A percentile compares a stretch with the other conserved stretches of the same genome.
These are phyloP conservation scores for Gallinago solitaria DNA, from an alignment of 2,797 vertebrate species.

Conservation along the genomic window DNA sequence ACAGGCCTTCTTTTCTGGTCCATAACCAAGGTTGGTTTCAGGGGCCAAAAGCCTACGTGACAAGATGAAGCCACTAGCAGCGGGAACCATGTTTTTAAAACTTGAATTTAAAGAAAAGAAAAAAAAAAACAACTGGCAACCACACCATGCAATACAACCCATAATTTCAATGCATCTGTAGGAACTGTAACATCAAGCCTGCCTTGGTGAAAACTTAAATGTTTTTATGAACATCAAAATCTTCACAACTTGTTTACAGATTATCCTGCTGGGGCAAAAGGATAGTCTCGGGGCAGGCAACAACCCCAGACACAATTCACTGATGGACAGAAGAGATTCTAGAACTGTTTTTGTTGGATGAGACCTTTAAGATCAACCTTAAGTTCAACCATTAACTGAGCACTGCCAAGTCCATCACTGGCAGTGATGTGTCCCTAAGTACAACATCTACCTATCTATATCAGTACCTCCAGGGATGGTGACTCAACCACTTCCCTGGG, in stretches of 20 bases:
- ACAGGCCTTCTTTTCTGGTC: not conserved
- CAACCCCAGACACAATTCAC: not conserved
- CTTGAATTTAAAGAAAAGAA: not conserved
- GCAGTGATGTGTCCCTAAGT: not conserved
- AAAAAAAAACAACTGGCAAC: not conserved
- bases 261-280: fast-evolving
- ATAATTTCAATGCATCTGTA: not conserved
- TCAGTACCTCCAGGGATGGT: not conserved
- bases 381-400: not conserved
- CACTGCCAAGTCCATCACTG: not conserved
- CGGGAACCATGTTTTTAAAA: not conserved
- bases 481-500: not conserved
- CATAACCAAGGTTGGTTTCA: not conserved
- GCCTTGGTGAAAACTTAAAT: not conserved
- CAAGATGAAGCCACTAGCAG: not conserved
- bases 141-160: not conserved
- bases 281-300: not conserved
- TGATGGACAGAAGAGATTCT: not conserved
- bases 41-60: not conserved
- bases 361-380: not conserved
- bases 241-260: not conserved
- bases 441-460: not conserved
- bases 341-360: not conserved
- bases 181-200: not conserved
- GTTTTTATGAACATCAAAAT: not conserved